Base-by-base conservation (phyloP, 92 coral and sea anemone species). In the Parazoanthus swiftii region DNA sequence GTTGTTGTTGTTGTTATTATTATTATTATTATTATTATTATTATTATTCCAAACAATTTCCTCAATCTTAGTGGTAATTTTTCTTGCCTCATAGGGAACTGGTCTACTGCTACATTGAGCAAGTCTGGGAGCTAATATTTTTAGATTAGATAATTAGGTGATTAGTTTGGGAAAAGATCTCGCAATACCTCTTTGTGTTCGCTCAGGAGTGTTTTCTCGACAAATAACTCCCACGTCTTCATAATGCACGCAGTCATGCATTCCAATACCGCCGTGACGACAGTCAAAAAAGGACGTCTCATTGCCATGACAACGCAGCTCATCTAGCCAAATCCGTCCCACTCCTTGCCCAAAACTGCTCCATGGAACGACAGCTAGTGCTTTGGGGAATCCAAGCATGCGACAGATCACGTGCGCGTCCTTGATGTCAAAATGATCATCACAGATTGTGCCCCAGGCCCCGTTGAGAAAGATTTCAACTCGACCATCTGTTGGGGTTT, bases 301-400 rank as follows among this genome's bases (percentile, higher is more conserved):
- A 15, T 80, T 80, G 46, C 85, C 85, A 80, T 80, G 72, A 38
- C 85, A 80, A 54, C 46, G 70, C 26, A 80, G 26, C n/a, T 80
- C 85, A 35, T 80, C 85, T 15, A 80, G 36, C 85, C 85, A 80
- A 23, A 80, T 80, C 33, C 58, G 85, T 4, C 71, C 85, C 33
- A 67, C 26, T 58, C 85, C 85, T 38, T 14, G 18, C 3, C 48
- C 85, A 16, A 58, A 33, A 5, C 4, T 1, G 20, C 85, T 44
- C 70, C 85, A 26, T 7, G n/a, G 1, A 51, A 20, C 50, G 18
- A 70, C 26, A 21, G 73, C 85, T 13, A 81, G 13, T 1, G 74
- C 85, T 18, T 54, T 33, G 37, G 33, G 56, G 39, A 81, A 81
- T 20, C 73, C 73, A 4, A 58, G 48, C 85, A 81, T 81, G 25